These are phyloP conservation scores for Liodrosophila aerea DNA, from an alignment of 2,888 invertebrate genomes.

Conservation along the genomic window DNA sequence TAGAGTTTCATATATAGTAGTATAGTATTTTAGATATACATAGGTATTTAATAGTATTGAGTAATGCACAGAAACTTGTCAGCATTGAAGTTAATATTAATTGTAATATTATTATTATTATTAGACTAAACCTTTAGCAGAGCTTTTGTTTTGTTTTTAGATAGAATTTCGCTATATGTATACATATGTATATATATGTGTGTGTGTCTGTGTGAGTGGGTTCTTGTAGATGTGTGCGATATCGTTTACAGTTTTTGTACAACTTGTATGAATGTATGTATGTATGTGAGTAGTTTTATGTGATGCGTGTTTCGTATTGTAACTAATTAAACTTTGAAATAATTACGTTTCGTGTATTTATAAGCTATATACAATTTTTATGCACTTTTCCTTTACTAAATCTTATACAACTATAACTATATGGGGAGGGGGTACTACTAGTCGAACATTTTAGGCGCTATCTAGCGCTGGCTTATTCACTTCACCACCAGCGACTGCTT, in stretches of 20 bases:
- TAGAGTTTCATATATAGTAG: conserved; percentile 43
- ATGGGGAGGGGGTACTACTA: conserved; percentile 17
- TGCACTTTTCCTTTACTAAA: conserved; percentile 54
- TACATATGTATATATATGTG: conserved; percentile 34
- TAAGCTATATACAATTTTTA: conserved; percentile 68
- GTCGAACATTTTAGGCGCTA: conserved; percentile 19
- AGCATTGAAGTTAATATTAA: conserved; percentile 55
- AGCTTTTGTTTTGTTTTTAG: conserved; percentile 32
- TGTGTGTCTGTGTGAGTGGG: conserved; percentile 13
- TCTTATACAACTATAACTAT: conserved; percentile 16
- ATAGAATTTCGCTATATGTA: conserved; percentile 65
- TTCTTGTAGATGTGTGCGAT: conserved; percentile 37
- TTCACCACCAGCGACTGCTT: conserved; percentile 90
- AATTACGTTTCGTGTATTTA: conserved; percentile 46
- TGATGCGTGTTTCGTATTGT: conserved; percentile 45
- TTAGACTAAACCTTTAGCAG: conserved; percentile 54
- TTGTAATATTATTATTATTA: conserved; percentile 23
- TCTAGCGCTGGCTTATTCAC: conserved; percentile 76
- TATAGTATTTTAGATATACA: conserved; percentile 44
- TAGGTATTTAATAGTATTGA: conserved; percentile 63
- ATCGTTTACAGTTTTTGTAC: conserved; percentile 55
- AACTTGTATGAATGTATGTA: conserved; percentile 45
- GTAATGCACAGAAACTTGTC: conserved; percentile 68
- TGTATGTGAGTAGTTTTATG: conserved; percentile 37
- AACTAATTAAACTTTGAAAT: conserved; percentile 35